Percentiles rank a stretch among this genome's conserved stretches.
These are phyloP conservation scores for Sesamia nonagrioides DNA, from an alignment of 1,140 invertebrate species.

Conservation along the genomic window DNA sequence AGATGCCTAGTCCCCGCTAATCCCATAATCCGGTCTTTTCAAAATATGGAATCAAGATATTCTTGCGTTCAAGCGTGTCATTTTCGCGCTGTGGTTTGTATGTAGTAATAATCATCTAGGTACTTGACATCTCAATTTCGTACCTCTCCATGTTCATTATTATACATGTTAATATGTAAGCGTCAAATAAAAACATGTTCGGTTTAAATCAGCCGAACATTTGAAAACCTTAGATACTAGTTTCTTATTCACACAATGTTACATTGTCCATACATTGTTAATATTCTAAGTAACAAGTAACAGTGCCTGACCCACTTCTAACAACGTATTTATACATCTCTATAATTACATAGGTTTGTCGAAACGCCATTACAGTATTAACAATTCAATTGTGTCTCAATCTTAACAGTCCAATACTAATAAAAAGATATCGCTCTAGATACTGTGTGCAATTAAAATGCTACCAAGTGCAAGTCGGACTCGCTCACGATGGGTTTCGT, in stretches of 20 bases:
- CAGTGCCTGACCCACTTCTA: slow-evolving; percentile 40
- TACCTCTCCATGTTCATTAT: slow-evolving; percentile 2
- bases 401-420: slow-evolving; percentile 40
- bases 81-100: no score
- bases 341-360: slow-evolving; percentile 15
- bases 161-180: slow-evolving; percentile 6
- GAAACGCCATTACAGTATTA: slow-evolving; percentile 46
- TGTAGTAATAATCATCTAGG: no score
- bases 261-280: slow-evolving; percentile 24
- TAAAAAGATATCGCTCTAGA: slow-evolving; percentile 44
- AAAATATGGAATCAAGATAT: no score
- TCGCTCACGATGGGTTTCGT: no score
- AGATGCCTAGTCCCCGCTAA: no score
- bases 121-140: neutral
- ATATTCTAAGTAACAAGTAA: slow-evolving; percentile 31
- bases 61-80: no score
- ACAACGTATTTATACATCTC: slow-evolving; percentile 42
- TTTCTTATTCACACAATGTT: slow-evolving; percentile 31
- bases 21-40: no score
- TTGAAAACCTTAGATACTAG: slow-evolving; percentile 8
- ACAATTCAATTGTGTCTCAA: slow-evolving; percentile 47
- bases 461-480: no score
- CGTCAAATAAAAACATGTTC: slow-evolving; percentile 8
- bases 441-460: slow-evolving; percentile 31
- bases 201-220: slow-evolving; percentile 6